A percentile compares a stretch with the other conserved stretches of the same genome.
Conservation (phyloP, 2,113 vertebrate genomes). For the Xenopus laevis region DNA sequence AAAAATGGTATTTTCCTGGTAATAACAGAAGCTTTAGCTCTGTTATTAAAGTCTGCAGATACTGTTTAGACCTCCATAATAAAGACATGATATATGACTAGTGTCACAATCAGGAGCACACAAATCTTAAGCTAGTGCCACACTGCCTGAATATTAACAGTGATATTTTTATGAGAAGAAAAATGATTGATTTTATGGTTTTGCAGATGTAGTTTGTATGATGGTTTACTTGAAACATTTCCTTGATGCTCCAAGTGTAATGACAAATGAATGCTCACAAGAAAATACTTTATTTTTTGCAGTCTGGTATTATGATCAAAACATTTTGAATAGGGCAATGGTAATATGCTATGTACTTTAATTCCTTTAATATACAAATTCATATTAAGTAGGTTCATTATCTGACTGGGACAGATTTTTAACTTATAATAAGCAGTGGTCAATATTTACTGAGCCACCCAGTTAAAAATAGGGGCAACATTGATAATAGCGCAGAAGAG, state of each 20-base stretch:
- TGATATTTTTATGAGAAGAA: slow-evolving; percentile 1
- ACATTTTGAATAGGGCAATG: slow-evolving; percentile 1
- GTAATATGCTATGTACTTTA: slow-evolving; percentile 2
- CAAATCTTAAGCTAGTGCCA: not conserved
- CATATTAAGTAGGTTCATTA: not conserved
- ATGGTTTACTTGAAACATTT: slow-evolving; percentile 3
- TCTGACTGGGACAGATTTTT: too few species aligned
- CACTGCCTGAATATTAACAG: not conserved
- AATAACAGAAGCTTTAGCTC: too few species aligned
- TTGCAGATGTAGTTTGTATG: slow-evolving; percentile 1
- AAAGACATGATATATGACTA: not conserved
- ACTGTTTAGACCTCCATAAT: too few species aligned
- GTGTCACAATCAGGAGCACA: not conserved
- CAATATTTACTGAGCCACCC: too few species aligned
- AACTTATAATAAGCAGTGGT: too few species aligned
- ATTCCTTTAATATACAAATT: not conserved
- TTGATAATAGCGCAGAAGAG: too few species aligned
- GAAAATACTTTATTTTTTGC: slow-evolving; percentile 6
- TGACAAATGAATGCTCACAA: slow-evolving; percentile 27
- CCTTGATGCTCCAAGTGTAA: slow-evolving; percentile 1
- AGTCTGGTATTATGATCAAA: slow-evolving; percentile 31
- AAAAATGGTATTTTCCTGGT: too few species aligned
- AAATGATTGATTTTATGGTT: not conserved
- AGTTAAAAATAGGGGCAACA: too few species aligned
- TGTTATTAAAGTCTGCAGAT: too few species aligned